Evolutionary conservation across 2,113 vertebrate genomes (phyloP).

Genomic region (Halcyon senegalensis): DNA sequence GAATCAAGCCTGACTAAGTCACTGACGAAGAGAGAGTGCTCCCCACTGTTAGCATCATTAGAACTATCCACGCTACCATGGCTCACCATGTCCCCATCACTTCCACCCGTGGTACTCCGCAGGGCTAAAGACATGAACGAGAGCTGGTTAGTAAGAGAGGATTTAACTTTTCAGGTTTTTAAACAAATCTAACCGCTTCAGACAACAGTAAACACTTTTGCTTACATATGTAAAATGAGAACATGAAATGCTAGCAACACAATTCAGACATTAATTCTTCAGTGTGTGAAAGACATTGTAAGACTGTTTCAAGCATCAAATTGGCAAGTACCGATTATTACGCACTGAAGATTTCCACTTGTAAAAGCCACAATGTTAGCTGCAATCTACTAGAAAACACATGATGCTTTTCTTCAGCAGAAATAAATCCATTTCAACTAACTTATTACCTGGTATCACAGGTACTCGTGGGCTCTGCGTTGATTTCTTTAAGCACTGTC

Average conservation of each 20-base stretch:
- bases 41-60: constrained; percentile 85
- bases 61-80: constrained; percentile 89
- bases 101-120: constrained; percentile 71
- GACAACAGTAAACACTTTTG: constrained; percentile 27
- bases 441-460: constrained; percentile 79
- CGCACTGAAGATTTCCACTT: not conserved
- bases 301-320: not conserved
- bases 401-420: not conserved
- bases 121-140: constrained; percentile 75
- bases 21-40: constrained; percentile 82
- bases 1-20: constrained; percentile 81
- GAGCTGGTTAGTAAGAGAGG: constrained; percentile 61
- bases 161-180: not conserved
- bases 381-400: not conserved
- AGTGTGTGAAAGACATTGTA: not conserved
- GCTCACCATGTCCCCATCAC: constrained; percentile 87
- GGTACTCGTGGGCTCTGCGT: constrained; percentile 57
- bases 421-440: not conserved
- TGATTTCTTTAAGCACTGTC: constrained; percentile 78
- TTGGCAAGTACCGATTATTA: not conserved
- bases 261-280: not conserved
- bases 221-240: not conserved
- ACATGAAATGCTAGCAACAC: not conserved
- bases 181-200: constrained; percentile 38
- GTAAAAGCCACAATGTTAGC: not conserved